Evolutionary conservation across 2,888 invertebrate species (phyloP), one percentile per base, ranked within the genome.

Genomic region (Allolobophora icterica): DNA sequence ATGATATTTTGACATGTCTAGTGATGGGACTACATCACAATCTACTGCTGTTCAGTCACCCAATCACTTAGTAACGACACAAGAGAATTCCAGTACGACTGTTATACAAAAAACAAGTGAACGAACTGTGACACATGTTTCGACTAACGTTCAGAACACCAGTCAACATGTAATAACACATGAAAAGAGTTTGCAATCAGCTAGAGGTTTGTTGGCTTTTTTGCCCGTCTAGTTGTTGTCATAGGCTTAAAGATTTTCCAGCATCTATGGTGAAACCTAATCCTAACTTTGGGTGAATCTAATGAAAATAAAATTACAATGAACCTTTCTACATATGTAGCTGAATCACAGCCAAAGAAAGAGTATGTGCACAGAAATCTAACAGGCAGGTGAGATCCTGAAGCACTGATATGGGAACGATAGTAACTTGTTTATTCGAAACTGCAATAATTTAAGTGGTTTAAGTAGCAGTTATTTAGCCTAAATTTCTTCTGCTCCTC

Each of bases 1-100:
- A 38, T 35, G 38, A 87, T 87, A 33, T 87, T 87, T 87, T 87
- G 87, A 35, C 87, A 34, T 87, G 87, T 87, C 87, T 35, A 35
- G 38, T 87, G 38, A 38, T 35, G 87, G 34, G 87, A 84, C 34
- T 34, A 34, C 84, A 84, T 84, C 84, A 33, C 84, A 84, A 19
- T 2, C 84, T 3, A 87, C 38, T 34, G 87, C 38, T 87, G 87
- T 87, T 34, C 87, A 38, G 87, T 87, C 87, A 8, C 35, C 87
- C 38, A 87, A 87, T 87, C 38, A 34, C 34, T 87, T 87, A 87
- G 87, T 87, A 11, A 71, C 71, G 71, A 71, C 71, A n/a, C n/a
- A 30, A 13, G 71, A 71, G 71, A 71, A 71, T 71, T 71, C 71
- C 71, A 71, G n/a, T 52, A 52, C 52, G n/a, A 71, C 71, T 71